These are phyloP conservation scores for Bombycilla garrulus DNA, from an alignment of 2,113 vertebrate species.

Conservation along the genomic window DNA sequence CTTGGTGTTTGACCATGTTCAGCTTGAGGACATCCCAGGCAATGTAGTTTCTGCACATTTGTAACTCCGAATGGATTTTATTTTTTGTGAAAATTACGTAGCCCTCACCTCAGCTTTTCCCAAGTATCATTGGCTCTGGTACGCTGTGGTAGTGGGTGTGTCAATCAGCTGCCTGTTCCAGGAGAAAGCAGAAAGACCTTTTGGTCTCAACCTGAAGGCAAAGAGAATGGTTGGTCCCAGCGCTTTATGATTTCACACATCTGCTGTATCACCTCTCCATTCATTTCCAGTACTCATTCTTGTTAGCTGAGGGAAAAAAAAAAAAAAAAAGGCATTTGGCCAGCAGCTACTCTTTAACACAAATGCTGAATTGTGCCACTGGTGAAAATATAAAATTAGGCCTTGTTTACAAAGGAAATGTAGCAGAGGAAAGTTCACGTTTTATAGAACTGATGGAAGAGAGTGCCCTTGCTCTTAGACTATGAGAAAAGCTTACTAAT, in stretches of 20 bases:
- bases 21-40: background rate
- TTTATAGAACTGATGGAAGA: background rate
- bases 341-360: background rate
- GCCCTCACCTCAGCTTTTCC: background rate
- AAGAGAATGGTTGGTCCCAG: background rate
- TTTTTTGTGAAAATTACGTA: background rate
- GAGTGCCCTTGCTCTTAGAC: background rate
- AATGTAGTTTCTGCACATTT: background rate
- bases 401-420: background rate
- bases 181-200: background rate
- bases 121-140: background rate
- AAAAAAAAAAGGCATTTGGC: background rate
- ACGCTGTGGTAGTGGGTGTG: background rate
- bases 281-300: background rate
- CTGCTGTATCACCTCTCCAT: background rate
- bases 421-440: background rate
- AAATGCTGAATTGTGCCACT: background rate
- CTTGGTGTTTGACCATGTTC: background rate
- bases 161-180: background rate
- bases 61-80: background rate
- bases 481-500: background rate
- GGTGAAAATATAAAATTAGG: background rate
- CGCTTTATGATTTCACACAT: background rate
- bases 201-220: background rate
- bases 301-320: background rate